Evolutionary conservation across 2,888 invertebrate genomes (phyloP).

Genomic region (Agelastica alni): DNA sequence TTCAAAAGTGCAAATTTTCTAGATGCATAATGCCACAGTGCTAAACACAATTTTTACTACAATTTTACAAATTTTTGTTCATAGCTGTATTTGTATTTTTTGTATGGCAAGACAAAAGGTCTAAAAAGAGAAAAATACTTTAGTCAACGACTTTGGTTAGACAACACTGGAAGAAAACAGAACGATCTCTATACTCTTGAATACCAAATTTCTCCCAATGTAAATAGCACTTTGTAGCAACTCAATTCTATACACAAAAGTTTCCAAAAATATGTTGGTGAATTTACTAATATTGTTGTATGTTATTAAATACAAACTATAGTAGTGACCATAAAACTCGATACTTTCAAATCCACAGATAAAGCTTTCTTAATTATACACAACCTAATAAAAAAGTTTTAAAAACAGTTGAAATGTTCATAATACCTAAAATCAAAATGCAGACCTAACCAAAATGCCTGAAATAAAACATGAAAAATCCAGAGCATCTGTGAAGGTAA

Average conservation of each 20-base stretch:
- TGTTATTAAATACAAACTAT: no score
- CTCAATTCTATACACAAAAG: no score
- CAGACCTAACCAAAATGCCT: conserved; percentile 5
- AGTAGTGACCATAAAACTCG: no score
- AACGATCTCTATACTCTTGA: neutral
- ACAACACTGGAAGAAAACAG: conserved; percentile 5
- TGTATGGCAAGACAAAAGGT: conserved; percentile 41
- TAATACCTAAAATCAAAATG: conserved; percentile 11
- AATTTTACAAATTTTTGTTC: conserved; percentile 33
- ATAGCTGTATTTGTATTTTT: conserved; percentile 35
- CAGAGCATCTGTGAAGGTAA: neutral
- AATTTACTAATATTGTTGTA: no score
- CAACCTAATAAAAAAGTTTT: no score
- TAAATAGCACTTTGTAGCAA: no score
- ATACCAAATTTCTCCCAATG: no score
- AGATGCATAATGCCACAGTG: conserved; percentile 41
- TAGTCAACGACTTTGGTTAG: conserved; percentile 29
- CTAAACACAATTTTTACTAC: conserved; percentile 39
- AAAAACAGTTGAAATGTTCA: neutral
- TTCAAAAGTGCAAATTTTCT: conserved; percentile 37
- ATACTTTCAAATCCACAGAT: no score
- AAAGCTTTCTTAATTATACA: no score
- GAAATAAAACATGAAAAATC: conserved; percentile 13
- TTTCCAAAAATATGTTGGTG: no score
- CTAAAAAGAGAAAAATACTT: conserved; percentile 49